Percentiles rank a stretch among this genome's conserved stretches.
Conservation (phyloP, 2,888 invertebrate genomes). For the Graphium colonna region DNA sequence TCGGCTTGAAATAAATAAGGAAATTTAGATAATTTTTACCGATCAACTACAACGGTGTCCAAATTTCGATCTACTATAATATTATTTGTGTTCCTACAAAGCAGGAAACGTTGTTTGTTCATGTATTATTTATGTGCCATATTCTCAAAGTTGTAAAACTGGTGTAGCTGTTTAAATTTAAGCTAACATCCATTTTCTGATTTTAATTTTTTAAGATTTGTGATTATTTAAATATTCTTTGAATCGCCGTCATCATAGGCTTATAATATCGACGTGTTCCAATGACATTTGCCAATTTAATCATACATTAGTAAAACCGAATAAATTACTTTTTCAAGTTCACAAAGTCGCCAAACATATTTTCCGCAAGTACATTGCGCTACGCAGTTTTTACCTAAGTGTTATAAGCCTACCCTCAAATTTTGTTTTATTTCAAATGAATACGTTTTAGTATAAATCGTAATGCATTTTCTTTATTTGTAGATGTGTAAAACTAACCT, state of each 20-base stretch:
- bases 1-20: too few relatives aligned
- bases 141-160: constrained; percentile 1
- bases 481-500: too few relatives aligned
- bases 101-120: not conserved
- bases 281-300: not conserved
- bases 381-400: not conserved
- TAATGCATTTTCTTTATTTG: too few relatives aligned
- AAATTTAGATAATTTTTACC: too few relatives aligned
- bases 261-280: not conserved
- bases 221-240: too few relatives aligned
- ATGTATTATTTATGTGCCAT: not conserved
- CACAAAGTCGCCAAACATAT: not conserved
- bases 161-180: not conserved
- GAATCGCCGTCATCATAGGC: not conserved
- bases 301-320: not conserved
- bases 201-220: too few relatives aligned
- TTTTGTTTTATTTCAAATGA: too few relatives aligned
- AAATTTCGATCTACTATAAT: too few relatives aligned
- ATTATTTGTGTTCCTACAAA: not conserved
- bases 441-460: too few relatives aligned
- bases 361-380: not conserved
- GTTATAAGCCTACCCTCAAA: not conserved
- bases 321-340: not conserved
- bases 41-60: too few relatives aligned
- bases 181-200: not conserved